Percentiles rank a stretch among this genome's conserved stretches.
These are phyloP conservation scores for Noctua janthina DNA, from an alignment of 2,888 invertebrate genomes.

Conservation along the genomic window DNA sequence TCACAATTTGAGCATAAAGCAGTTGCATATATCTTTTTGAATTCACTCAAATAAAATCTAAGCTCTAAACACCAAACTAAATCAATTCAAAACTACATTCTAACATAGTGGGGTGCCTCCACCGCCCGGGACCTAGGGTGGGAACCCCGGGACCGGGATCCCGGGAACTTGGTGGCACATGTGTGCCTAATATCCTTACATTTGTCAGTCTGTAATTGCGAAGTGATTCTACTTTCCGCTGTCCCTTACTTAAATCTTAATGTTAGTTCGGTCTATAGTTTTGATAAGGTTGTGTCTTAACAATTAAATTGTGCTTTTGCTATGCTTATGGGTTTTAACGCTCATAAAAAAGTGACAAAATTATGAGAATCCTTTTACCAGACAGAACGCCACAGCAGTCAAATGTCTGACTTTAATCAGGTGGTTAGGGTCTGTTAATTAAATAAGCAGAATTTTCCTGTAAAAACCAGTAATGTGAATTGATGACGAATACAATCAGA, in stretches of 20 bases:
- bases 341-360: neutral
- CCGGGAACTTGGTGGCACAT: constrained; percentile 84
- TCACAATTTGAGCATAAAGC: neutral
- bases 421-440: neutral
- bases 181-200: constrained; percentile 88
- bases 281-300: constrained; percentile 56
- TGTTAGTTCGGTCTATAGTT: constrained; percentile 82
- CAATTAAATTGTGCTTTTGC: constrained; percentile 5
- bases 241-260: constrained; percentile 89
- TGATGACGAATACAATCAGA: too few species aligned
- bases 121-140: constrained; percentile 50
- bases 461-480: neutral
- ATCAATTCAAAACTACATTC: constrained; percentile 67
- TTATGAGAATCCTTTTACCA: neutral
- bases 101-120: constrained; percentile 58
- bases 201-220: constrained; percentile 90
- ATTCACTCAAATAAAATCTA: constrained; percentile 24
- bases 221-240: constrained; percentile 87
- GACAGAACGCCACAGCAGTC: neutral
- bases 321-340: neutral
- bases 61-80: constrained; percentile 46
- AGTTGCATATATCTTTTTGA: neutral
- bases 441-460: neutral
- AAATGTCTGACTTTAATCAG: neutral
- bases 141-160: constrained; percentile 46